Base-by-base conservation (phyloP, 2,888 invertebrate species). In the Deroplatys truncata region DNA sequence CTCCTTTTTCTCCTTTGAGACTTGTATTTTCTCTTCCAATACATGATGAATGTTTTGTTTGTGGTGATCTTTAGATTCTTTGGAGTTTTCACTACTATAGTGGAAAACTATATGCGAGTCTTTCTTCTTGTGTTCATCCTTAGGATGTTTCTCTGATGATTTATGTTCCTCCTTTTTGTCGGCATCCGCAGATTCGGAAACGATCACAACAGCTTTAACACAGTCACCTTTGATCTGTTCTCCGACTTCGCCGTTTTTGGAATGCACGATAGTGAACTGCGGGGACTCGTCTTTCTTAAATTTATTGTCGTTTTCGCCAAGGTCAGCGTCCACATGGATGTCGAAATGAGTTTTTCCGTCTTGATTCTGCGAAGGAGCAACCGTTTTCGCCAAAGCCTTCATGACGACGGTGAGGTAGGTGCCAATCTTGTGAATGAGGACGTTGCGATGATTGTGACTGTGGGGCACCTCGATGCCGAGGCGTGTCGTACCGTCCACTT, bases 341-440 rank as follows among this genome's bases (percentile, higher is more conserved):
- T 86, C 86, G 28, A 86, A 82, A 49, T 86, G 86, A 5, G 86
- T 86, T 20, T 82, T 86, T 15, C 86, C 86, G 25, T 86, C 86
- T 7, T 28, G 28, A 4, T 16, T 9, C 28, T 86, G 86, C 7
- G 43, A 2, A 13, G 86, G 72, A 25, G 56, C 86, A 0, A 86
- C 86, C 1, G 86, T 72, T 13, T 72, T 72, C 20, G 86, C 86
- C 8, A 86, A 28, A 8, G 86, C 86, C 72, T 86, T 86, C 86
- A 86, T 86, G 1, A 86, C 20, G 20, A 86, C 56, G 10, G 86
- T 43, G 72, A 86, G 86, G 20, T 86, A 86, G 13, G 86, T n/a
- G 28, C 86, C 86, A 1, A 86, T 72, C 72, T 86, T 86, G 28
- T 86, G 86, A 7, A 86, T 28, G 29, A 86, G 86, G 28, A 86